Base-by-base conservation (phyloP, 1,140 invertebrate genomes). In the Hylaeus volcanicus region DNA sequence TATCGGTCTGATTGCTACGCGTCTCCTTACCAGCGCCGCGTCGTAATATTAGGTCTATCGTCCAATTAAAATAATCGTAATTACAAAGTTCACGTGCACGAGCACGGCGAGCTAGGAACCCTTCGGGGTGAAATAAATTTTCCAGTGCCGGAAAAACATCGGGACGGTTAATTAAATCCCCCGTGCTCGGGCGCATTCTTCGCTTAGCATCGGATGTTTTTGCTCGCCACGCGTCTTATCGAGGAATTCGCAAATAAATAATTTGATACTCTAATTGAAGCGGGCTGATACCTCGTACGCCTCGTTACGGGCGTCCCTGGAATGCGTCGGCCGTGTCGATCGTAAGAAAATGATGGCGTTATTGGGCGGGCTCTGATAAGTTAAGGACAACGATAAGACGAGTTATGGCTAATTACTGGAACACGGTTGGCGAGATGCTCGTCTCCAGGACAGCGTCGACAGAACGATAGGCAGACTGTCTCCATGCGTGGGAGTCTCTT, bases 171-270 rank as follows among this genome's bases (percentile, higher is more conserved):
- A 76, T 76, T 76, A 76, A 69, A 76, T 58, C n/a, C 56, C 51
- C 9, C 58, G 45, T 14, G 45, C 58, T 41, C 6, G 56, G 48
- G 39, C 51, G 48, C 48, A 45, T 65, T 45, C 64, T n/a, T 11
- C 51, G 15, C 9, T 41, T 39, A 3, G 2, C n/a, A 63, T 15
- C 45, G 43, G 64, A 66, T 39, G 48, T 68, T 68, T 68, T 45
- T 51, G 6, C 74, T 37, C 51, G 63, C 12, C 65, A 53, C 53
- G 56, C 53, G 41, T 60, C 66, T 41, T 70, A 77, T 77, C 66
- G 55, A 5, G 66, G 74, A 51, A 58, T 76, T 76, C 63, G 74
- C 64, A 69, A 69, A 77, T 70, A 77, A 77, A 77, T 70, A 77
- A 77, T 70, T 68, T 65, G 66, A 61, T 70, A 51, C 65, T 70